Evolutionary conservation across 2,113 vertebrate species (phyloP).

Genomic region (Thalassarche chlororhynchos): DNA sequence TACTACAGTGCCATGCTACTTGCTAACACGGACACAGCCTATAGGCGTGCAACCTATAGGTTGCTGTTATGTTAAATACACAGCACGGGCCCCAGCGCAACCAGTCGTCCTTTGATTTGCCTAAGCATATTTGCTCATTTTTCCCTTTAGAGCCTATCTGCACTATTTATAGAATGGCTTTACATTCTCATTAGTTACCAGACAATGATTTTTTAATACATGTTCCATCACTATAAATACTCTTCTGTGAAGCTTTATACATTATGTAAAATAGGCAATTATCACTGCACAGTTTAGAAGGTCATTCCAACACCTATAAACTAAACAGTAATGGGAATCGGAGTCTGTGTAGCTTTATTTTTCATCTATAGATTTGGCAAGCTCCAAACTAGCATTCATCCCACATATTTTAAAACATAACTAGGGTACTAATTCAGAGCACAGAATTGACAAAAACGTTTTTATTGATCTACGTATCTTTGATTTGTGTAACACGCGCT

Average conservation of each 20-base stretch:
- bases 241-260: slow-evolving; percentile 10
- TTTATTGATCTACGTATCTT: neutral
- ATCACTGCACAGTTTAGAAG: slow-evolving; percentile 44
- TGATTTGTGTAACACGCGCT: neutral
- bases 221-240: neutral
- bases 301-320: neutral
- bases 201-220: slow-evolving; percentile 48
- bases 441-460: neutral
- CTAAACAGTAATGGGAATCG: neutral
- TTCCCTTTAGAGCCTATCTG: neutral
- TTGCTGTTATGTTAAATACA: neutral
- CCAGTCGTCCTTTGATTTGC: neutral
- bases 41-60: neutral
- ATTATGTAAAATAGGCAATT: slow-evolving; percentile 56
- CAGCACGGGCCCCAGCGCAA: fast-evolving
- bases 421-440: neutral
- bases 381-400: neutral
- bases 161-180: slow-evolving; percentile 54
- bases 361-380: neutral
- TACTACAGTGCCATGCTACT: neutral
- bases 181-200: slow-evolving; percentile 45
- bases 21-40: neutral
- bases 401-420: slow-evolving; percentile 1
- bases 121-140: slow-evolving; percentile 20
- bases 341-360: neutral